phyloP scores from a whole-genome alignment of 2,113 vertebrate genomes.

The Elaphurus davidianus region DNA sequence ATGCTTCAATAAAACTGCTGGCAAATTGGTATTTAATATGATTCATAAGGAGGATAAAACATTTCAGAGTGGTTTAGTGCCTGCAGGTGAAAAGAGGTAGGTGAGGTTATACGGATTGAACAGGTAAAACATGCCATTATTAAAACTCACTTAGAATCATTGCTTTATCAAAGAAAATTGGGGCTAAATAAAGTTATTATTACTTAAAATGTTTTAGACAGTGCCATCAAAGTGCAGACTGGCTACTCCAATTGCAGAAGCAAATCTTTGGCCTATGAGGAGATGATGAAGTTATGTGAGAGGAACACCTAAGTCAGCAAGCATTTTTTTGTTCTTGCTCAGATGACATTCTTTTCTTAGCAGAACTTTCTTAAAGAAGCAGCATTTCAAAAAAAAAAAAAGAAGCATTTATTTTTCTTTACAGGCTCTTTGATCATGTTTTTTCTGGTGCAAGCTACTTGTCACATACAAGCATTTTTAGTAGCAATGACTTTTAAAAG shows the following conservation, averaged over 20 bases:
- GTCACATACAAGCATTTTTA: not conserved
- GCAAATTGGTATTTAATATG: not conserved
- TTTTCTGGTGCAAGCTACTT: not conserved
- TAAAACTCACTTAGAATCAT: not conserved
- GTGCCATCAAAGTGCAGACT: not conserved
- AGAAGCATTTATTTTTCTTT: slow-evolving; percentile 15
- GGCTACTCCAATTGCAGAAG: not conserved
- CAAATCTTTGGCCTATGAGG: not conserved
- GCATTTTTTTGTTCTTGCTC: not conserved
- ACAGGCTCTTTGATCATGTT: not conserved
- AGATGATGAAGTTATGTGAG: not conserved
- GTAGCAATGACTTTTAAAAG: slow-evolving; percentile 16
- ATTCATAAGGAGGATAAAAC: not conserved
- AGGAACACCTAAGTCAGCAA: not conserved
- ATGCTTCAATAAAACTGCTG: not conserved
- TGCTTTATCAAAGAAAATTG: not conserved
- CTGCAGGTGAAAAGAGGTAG: not conserved
- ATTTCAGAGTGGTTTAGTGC: not conserved
- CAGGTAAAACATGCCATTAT: not conserved
- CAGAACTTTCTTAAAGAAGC: slow-evolving; percentile 3
- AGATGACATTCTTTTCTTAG: not conserved
- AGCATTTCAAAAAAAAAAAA: not conserved
- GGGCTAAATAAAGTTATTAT: not conserved
- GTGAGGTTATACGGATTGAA: not conserved
- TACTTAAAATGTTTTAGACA: not conserved